Percentiles rank a stretch among this genome's conserved stretches.
Conservation (phyloP, 2,888 invertebrate genomes). For the Glyphotaelius pellucidus region DNA sequence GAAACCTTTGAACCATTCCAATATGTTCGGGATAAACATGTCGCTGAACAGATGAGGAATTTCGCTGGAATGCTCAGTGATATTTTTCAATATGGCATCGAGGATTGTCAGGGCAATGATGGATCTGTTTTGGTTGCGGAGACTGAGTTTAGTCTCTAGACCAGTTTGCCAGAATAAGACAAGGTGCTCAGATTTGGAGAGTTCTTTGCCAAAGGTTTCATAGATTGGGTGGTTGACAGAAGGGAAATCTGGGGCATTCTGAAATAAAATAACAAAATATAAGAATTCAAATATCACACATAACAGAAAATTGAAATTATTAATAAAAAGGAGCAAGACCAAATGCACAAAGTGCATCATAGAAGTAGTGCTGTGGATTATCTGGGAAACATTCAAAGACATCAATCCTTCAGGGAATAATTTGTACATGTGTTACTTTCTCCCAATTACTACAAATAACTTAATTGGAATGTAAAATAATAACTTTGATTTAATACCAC, state of each 20-base stretch:
- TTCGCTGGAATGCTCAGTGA: conserved; percentile 73
- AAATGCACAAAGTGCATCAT: not conserved
- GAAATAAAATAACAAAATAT: conserved; percentile 70
- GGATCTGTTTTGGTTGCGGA: conserved; percentile 79
- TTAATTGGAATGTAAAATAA: not conserved
- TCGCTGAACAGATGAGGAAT: conserved; percentile 80
- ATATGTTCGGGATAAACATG: conserved; percentile 81
- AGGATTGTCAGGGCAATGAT: conserved; percentile 79
- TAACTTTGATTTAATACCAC: conserved; percentile 67
- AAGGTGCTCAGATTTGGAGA: conserved; percentile 77
- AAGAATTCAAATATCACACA: not conserved
- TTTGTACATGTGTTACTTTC: not conserved
- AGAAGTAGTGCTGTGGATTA: not conserved
- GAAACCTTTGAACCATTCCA: conserved; percentile 80
- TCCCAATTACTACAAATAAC: not conserved
- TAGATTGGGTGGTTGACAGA: conserved; percentile 82
- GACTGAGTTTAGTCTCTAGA: conserved; percentile 73
- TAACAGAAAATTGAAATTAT: not conserved
- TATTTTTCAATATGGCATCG: conserved; percentile 76
- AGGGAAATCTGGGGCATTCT: conserved; percentile 79
- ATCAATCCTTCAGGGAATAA: not conserved
- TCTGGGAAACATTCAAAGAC: not conserved
- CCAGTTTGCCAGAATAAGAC: conserved; percentile 78
- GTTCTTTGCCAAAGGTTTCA: conserved; percentile 77
- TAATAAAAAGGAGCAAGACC: not conserved